Percentiles rank a stretch among this genome's conserved stretches.
Conservation (phyloP, 1,140 invertebrate genomes). For the Drosophila serrata region DNA sequence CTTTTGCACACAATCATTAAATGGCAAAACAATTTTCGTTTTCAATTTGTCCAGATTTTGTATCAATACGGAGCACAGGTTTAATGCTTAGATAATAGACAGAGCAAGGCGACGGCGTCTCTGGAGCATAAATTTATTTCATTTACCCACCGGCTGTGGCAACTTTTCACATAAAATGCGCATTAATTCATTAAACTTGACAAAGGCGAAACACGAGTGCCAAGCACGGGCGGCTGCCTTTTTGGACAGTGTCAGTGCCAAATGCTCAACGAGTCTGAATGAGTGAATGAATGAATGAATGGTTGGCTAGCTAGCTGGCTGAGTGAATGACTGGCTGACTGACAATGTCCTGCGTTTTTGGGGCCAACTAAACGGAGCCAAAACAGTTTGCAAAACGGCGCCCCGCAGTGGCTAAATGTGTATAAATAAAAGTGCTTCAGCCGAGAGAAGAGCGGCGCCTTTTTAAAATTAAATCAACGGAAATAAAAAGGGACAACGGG, state of each 20-base stretch:
- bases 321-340: constrained; percentile 42
- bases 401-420: constrained; percentile 59
- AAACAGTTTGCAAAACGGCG: constrained; percentile 72
- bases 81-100: constrained; percentile 80
- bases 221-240: constrained; percentile 60
- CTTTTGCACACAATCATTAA: constrained; percentile 62
- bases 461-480: constrained; percentile 83
- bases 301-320: constrained; percentile 14
- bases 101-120: constrained; percentile 19
- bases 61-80: constrained; percentile 68
- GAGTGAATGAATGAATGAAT: constrained; percentile 25
- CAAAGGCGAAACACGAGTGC: constrained; percentile 75
- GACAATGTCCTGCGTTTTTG: constrained; percentile 63
- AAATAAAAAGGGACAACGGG: constrained; percentile 59
- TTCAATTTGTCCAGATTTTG: constrained; percentile 77
- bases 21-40: constrained; percentile 62
- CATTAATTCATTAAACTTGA: constrained; percentile 84
- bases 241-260: constrained; percentile 61
- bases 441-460: constrained; percentile 67
- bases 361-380: constrained; percentile 75
- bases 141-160: constrained; percentile 67
- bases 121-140: constrained; percentile 74
- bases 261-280: constrained; percentile 37
- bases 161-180: constrained; percentile 82
- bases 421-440: constrained; percentile 78